Percentiles rank a stretch among this genome's conserved stretches.
phyloP scores from a whole-genome alignment of 2,888 invertebrate species.

The Andrena dorsata region DNA sequence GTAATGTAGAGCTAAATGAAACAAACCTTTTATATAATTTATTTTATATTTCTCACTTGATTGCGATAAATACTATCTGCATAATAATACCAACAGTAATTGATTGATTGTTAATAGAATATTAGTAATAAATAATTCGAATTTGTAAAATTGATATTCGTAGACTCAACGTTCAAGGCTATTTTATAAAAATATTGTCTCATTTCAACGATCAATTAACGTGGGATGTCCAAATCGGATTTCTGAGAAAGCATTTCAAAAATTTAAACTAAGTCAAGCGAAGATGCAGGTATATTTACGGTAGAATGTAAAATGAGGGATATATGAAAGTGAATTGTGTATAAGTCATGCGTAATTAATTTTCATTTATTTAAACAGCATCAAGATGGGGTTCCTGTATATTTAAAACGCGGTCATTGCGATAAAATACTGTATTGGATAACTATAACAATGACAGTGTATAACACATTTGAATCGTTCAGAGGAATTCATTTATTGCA shows the following conservation, averaged over 20 bases:
- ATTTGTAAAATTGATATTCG: neutral
- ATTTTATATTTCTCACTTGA: no score
- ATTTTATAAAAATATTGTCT: constrained; percentile 15
- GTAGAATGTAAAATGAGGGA: constrained; percentile 18
- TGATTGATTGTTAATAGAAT: no score
- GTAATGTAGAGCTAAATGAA: no score
- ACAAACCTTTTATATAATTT: no score
- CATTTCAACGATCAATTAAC: constrained; percentile 29
- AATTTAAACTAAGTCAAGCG: constrained; percentile 75
- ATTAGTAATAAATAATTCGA: neutral
- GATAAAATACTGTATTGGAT: constrained; percentile 47
- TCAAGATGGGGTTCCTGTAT: constrained; percentile 47
- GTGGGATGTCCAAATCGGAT: constrained; percentile 8
- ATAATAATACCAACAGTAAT: no score
- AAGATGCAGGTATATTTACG: constrained; percentile 74
- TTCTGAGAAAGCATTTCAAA: constrained; percentile 48
- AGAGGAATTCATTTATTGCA: neutral
- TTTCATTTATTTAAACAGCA: constrained; percentile 43
- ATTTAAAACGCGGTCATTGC: constrained; percentile 52
- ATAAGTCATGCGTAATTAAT: neutral
- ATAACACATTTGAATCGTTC: neutral
- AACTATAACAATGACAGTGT: neutral
- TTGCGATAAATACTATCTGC: no score
- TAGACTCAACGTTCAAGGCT: constrained; percentile 17
- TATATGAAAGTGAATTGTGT: neutral